Base-by-base conservation (phyloP, 2,888 invertebrate genomes). In the Furcula furcula region DNA sequence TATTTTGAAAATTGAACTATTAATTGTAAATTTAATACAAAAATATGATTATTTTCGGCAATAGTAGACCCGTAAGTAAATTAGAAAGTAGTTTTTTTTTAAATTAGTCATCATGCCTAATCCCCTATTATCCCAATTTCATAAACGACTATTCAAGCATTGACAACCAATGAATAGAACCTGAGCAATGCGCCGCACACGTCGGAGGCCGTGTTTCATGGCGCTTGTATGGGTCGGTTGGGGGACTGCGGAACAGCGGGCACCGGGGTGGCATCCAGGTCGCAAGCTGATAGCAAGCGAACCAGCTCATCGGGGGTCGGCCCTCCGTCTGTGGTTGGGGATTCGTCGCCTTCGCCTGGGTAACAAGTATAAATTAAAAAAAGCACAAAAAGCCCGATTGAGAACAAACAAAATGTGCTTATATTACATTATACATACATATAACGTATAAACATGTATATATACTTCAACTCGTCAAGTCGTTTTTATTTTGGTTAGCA, bases 291-390 rank as follows among this genome's bases (percentile, higher is more conserved):
- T 50, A 99, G 90, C 46, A 98, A 90, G 15, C 95, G 93, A 58
- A 99, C 92, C 43, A 99, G 89, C 86, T 99, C 98, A 69, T 95
- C 94, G 1, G 98, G 93, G 0, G 94, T 94, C 16, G 98, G 98
- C n/a, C 98, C 98, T 45, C 97, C 97, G 49, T 94, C 94, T 2
- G 70, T 37, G 0, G 67, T 61, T 0, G 79, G 75, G n/a, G 79
- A 77, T 22, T 86, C 85, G 23, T 90, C 92, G 82, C 75, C 76
- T 44, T 87, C 87, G 10, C 67, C 78, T 77, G 57, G n/a, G n/a
- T n/a, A n/a, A n/a, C n/a, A n/a, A n/a, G n/a, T n/a, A n/a, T n/a
- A n/a, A n/a, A n/a, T n/a, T n/a, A n/a, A n/a, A n/a, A n/a, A n/a
- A n/a, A n/a, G n/a, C n/a, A n/a, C n/a, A n/a, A n/a, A n/a, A n/a